Percentiles rank a stretch among this genome's conserved stretches.
Evolutionary conservation across 2,888 invertebrate species (phyloP).

Genomic region (Bursaphelenchus okinawaensis): DNA sequence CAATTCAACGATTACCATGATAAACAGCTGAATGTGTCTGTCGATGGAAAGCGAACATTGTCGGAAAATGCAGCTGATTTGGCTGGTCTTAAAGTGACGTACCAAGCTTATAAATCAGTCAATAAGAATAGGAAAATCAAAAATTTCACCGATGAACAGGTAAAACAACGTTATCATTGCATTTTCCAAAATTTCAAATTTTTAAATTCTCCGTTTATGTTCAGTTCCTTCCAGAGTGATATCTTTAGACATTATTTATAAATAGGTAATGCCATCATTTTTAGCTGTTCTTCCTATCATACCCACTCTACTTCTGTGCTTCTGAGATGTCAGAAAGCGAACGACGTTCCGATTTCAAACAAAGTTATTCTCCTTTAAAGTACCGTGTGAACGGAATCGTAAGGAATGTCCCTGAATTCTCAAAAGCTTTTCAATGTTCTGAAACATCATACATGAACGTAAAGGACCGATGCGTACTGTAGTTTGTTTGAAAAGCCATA

Average conservation of each 20-base stretch:
- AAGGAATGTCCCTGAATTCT: not conserved
- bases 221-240: not conserved
- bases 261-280: not conserved
- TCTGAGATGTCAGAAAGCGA: not conserved
- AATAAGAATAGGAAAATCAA: slow-evolving; percentile 16
- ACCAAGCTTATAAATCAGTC: slow-evolving; percentile 29
- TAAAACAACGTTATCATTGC: too few relatives aligned
- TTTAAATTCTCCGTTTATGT: not conserved
- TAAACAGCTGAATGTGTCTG: slow-evolving; percentile 11
- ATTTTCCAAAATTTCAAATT: slow-evolving; percentile 54
- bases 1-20: slow-evolving; percentile 26
- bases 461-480: too few relatives aligned
- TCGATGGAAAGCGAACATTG: slow-evolving; percentile 62
- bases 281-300: slow-evolving; percentile 59
- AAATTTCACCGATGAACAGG: slow-evolving; percentile 22
- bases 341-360: not conserved
- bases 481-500: too few relatives aligned
- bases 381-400: not conserved
- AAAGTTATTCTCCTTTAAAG: not conserved
- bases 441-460: not conserved
- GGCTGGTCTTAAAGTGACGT: slow-evolving; percentile 62
- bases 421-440: not conserved
- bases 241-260: too few relatives aligned
- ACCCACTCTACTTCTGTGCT: slow-evolving; percentile 63
- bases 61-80: slow-evolving; percentile 64